Base-by-base conservation (phyloP, 2,797 vertebrate species). In the Galaxias olidus region DNA sequence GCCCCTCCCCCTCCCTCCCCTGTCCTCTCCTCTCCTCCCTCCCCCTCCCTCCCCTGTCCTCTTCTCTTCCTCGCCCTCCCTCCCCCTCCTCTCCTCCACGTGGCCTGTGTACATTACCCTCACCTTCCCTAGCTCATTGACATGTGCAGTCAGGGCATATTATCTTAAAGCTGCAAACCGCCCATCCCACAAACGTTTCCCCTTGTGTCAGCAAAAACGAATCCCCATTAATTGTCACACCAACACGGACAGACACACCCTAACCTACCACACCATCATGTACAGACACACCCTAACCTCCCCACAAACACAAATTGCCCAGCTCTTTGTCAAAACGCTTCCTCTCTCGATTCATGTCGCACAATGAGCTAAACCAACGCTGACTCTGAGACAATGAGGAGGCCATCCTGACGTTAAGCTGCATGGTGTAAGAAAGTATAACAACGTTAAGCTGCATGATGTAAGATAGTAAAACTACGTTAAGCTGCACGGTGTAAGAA, bases 61-160 rank as follows among this genome's bases (percentile, higher is more conserved):
- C 54, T 49, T 66, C 59, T 61, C 15, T 40, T 55, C 63, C 42
- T n/a, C 58, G 51, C 47, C 30, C 63, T 19, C 65, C 59, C 9
- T 48, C 30, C 47, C 50, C 59, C 14, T 11, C 42, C 30, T 17
- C 54, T 46, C 61, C 57, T 60, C 61, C 64, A 46, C 58, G 20
- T 19, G 60, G 74, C 62, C 55, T 72, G 58, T 82, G 66, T 66
- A 60, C 76, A 79, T 85, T 81, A 83, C 80, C 82, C 70, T 69
- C 70, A 69, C 77, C 76, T 78, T 72, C 70, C 73, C 79, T 47
- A 65, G 69, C 75, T 77, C 72, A 77, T 73, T 77, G 83, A 79
- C 77, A 78, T 76, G 62, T 74, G 77, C 77, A 69, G 73, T 85
- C 79, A 76, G 71, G 63, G 61, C 54, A 77, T 69, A 82, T 84